Conservation (phyloP, 2,888 invertebrate species). For the Himalopsyche kuldschensis region DNA sequence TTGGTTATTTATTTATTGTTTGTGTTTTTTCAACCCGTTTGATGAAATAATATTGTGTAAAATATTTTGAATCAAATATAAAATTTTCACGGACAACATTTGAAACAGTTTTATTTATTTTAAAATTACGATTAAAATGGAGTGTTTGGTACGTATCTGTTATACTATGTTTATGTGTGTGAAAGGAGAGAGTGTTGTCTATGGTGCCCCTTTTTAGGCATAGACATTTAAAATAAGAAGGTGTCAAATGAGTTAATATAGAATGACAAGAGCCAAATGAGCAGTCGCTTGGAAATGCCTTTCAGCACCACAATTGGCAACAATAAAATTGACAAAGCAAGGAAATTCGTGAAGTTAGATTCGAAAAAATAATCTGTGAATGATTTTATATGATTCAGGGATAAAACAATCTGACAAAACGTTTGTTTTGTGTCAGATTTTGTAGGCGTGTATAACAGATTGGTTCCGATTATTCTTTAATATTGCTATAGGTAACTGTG, state of each 20-base stretch:
- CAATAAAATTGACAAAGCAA: no score
- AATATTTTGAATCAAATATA: constrained; percentile 1
- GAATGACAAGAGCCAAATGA: no score
- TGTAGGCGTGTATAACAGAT: neutral
- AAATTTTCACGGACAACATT: neutral
- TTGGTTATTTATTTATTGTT: neutral
- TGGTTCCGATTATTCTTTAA: neutral
- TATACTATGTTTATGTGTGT: neutral
- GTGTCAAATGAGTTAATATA: no score
- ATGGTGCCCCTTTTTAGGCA: no score
- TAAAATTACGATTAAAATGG: neutral
- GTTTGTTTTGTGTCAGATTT: neutral
- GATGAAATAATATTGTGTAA: neutral
- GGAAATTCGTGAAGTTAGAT: no score
- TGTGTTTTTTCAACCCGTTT: neutral
- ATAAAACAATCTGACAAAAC: no score
- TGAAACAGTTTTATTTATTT: neutral
- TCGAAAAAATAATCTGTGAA: no score
- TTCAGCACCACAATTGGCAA: no score
- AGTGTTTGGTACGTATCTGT: neutral
- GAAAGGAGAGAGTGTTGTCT: no score
- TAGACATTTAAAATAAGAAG: no score
- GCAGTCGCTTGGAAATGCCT: no score
- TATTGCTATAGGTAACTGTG: neutral
- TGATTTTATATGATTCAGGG: no score